These are phyloP conservation scores for Diplogasteroides magnus DNA, from an alignment of 1,140 invertebrate genomes.

Conservation along the genomic window DNA sequence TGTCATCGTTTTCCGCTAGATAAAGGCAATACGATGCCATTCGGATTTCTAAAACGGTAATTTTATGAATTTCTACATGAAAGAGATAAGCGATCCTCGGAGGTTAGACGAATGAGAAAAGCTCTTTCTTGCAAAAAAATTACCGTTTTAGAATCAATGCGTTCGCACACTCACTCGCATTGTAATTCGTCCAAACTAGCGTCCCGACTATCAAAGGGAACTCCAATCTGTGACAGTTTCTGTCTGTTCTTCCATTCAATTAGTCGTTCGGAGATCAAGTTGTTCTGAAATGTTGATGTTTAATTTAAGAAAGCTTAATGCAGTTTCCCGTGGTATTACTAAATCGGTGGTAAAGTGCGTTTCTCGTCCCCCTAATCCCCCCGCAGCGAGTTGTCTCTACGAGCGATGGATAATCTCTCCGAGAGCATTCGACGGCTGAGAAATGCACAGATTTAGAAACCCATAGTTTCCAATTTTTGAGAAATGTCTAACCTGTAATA, in stretches of 20 bases:
- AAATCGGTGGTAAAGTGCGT: too few relatives aligned
- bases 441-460: background rate
- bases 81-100: too few relatives aligned
- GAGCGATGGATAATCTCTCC: too few relatives aligned
- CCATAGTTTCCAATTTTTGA: background rate
- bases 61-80: too few relatives aligned
- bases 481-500: slow-evolving; percentile 16
- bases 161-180: slow-evolving; percentile 36
- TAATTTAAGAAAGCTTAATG: too few relatives aligned
- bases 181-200: slow-evolving; percentile 48
- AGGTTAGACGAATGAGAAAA: too few relatives aligned
- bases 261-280: slow-evolving; percentile 43
- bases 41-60: too few relatives aligned
- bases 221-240: slow-evolving; percentile 50
- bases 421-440: background rate
- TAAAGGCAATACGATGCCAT: too few relatives aligned
- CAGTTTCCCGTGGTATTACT: background rate
- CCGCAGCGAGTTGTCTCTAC: too few relatives aligned
- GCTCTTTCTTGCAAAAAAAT: background rate
- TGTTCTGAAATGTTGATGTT: slow-evolving; percentile 36
- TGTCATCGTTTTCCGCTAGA: background rate
- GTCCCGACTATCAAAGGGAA: slow-evolving; percentile 52
- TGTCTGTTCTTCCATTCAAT: slow-evolving; percentile 54
- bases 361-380: too few relatives aligned
- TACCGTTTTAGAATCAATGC: slow-evolving; percentile 3